phyloP scores from a whole-genome alignment of 2,113 vertebrate genomes.

The Podiceps cristatus region DNA sequence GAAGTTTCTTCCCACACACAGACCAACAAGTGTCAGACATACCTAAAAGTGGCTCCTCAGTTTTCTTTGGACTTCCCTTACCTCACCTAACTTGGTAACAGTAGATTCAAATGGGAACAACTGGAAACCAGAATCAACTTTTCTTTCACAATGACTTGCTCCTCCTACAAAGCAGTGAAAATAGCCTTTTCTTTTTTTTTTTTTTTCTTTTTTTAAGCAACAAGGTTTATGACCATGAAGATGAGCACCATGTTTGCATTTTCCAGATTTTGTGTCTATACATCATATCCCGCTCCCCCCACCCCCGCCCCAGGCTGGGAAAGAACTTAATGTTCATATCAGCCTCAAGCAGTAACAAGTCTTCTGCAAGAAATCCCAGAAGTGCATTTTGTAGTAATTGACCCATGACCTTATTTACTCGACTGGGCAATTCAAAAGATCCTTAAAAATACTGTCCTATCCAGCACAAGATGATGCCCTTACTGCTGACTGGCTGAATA shows the following conservation, averaged over 20 bases:
- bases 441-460: background rate
- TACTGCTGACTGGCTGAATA: background rate
- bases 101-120: background rate
- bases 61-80: background rate
- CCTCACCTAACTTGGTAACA: fast-evolving
- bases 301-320: background rate
- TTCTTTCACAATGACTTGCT: background rate
- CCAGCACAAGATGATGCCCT: background rate
- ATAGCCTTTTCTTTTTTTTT: background rate
- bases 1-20: background rate
- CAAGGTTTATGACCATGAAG: background rate
- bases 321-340: background rate
- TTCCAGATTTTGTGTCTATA: background rate
- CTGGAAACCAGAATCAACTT: background rate
- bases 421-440: background rate
- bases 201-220: background rate
- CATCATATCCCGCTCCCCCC: fast-evolving
- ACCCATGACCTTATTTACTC: background rate
- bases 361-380: background rate
- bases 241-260: background rate
- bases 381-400: background rate
- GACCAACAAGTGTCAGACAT: background rate
- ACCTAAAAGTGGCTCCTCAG: background rate
- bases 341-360: background rate
- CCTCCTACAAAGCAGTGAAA: background rate